Percentiles rank a stretch among this genome's conserved stretches.
These are phyloP conservation scores for Pecten maximus DNA, from an alignment of 2,888 invertebrate genomes.

Conservation along the genomic window DNA sequence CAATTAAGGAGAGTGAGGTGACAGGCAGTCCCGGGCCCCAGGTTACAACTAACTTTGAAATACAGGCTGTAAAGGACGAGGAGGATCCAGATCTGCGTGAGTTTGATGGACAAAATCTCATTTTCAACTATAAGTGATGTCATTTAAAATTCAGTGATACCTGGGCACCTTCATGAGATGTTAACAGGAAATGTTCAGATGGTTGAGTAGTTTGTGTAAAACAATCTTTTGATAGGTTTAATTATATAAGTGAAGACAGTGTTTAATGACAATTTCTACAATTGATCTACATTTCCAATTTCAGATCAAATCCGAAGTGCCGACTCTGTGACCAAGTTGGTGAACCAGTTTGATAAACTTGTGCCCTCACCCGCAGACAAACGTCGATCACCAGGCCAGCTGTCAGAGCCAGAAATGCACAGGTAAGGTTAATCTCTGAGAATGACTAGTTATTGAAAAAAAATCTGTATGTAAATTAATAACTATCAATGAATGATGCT, in stretches of 20 bases:
- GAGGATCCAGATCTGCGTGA: slow-evolving; percentile 39
- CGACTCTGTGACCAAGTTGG: slow-evolving; percentile 63
- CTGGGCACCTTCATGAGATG: too few relatives aligned
- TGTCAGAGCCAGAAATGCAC: slow-evolving; percentile 21
- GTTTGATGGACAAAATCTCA: not conserved
- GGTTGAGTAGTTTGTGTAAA: too few relatives aligned
- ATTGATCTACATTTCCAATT: slow-evolving; percentile 34
- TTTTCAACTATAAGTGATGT: too few relatives aligned
- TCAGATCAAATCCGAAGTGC: slow-evolving; percentile 58
- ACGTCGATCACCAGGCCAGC: not conserved
- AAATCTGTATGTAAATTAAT: too few relatives aligned
- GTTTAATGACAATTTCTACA: too few relatives aligned
- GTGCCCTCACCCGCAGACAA: not conserved
- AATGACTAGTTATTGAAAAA: not conserved
- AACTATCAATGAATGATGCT: too few relatives aligned
- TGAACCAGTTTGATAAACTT: slow-evolving; percentile 56
- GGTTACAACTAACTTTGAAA: slow-evolving; percentile 41
- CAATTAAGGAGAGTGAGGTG: not conserved
- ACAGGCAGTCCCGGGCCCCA: slow-evolving; percentile 42
- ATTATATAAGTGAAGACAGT: too few relatives aligned
- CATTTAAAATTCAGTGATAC: too few relatives aligned
- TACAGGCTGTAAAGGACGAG: slow-evolving; percentile 51
- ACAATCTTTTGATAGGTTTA: too few relatives aligned
- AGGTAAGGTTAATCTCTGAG: not conserved
- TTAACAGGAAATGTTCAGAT: too few relatives aligned